These are phyloP conservation scores for Percopsis omiscomaycus DNA, from an alignment of 2,797 vertebrate genomes.

Conservation along the genomic window DNA sequence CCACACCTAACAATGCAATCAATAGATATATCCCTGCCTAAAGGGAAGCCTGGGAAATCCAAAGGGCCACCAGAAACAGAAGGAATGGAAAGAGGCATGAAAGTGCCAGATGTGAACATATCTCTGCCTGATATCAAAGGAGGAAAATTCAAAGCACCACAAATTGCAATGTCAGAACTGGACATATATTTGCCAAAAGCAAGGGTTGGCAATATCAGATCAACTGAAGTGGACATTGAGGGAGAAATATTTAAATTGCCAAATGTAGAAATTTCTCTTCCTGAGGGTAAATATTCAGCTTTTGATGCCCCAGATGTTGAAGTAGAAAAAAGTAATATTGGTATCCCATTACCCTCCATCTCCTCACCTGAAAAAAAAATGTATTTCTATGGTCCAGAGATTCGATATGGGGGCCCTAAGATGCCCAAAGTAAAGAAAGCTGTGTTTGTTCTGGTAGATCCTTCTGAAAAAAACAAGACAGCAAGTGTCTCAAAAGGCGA, in stretches of 20 bases:
- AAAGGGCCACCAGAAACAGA: slow-evolving; percentile 26
- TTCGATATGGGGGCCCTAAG: slow-evolving; percentile 69
- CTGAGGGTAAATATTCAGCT: slow-evolving; percentile 17
- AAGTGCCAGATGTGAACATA: slow-evolving; percentile 40
- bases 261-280: slow-evolving; percentile 34
- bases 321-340: slow-evolving; percentile 64
- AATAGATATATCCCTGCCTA: slow-evolving; percentile 61
- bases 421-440: slow-evolving; percentile 78
- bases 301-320: slow-evolving; percentile 32
- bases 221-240: slow-evolving; percentile 16
- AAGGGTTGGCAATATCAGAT: slow-evolving; percentile 7
- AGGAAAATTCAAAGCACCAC: slow-evolving; percentile 48
- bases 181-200: slow-evolving; percentile 21
- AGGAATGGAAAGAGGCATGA: slow-evolving; percentile 13
- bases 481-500: slow-evolving; percentile 37
- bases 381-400: slow-evolving; percentile 58
- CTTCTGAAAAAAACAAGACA: slow-evolving; percentile 55
- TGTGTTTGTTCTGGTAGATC: slow-evolving; percentile 74
- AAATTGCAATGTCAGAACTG: slow-evolving; percentile 23
- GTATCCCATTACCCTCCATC: slow-evolving; percentile 72
- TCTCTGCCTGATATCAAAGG: slow-evolving; percentile 32
- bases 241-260: slow-evolving; percentile 45
- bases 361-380: slow-evolving; percentile 59
- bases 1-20: slow-evolving; percentile 46
- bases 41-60: slow-evolving; percentile 33